Percentiles rank a stretch among this genome's conserved stretches.
Conservation (phyloP, 2,797 vertebrate species). For the Tokudaia muenninki region DNA sequence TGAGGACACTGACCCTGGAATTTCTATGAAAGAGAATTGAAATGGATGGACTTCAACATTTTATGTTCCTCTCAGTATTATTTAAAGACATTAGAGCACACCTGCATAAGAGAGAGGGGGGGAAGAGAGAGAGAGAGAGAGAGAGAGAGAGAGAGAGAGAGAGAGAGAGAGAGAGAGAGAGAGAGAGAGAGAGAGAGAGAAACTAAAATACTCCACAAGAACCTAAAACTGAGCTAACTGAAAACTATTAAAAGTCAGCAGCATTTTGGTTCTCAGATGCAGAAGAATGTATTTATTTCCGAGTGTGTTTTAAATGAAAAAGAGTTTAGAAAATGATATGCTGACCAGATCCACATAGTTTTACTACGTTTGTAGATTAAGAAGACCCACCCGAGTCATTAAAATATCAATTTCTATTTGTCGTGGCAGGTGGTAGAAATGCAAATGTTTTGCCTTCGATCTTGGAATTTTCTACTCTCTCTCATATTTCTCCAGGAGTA, state of each 20-base stretch:
- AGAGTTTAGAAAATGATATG: not conserved
- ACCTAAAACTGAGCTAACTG: slow-evolving; percentile 14
- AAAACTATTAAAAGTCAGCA: slow-evolving; percentile 6
- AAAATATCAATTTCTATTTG: slow-evolving; percentile 31
- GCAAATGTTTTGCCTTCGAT: not conserved
- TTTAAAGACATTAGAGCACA: not conserved
- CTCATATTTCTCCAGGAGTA: not conserved
- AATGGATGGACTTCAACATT: not conserved
- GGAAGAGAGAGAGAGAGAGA: no score
- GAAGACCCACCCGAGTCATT: slow-evolving; percentile 11
- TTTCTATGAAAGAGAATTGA: slow-evolving; percentile 52
- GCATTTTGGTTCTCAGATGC: slow-evolving; percentile 2
- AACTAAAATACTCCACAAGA: not conserved
- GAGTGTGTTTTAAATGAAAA: slow-evolving; percentile 52
- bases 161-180: not conserved
- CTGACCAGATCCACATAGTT: slow-evolving; percentile 28
- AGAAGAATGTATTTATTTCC: not conserved
- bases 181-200: no score
- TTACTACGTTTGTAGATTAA: not conserved
- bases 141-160: not conserved
- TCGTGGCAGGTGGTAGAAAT: not conserved
- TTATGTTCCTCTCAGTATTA: not conserved
- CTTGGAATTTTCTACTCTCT: slow-evolving; percentile 37
- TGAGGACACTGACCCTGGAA: not conserved
- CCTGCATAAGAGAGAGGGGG: not conserved